phyloP scores from a whole-genome alignment of 1,140 invertebrate species.

The Ips nitidus region DNA sequence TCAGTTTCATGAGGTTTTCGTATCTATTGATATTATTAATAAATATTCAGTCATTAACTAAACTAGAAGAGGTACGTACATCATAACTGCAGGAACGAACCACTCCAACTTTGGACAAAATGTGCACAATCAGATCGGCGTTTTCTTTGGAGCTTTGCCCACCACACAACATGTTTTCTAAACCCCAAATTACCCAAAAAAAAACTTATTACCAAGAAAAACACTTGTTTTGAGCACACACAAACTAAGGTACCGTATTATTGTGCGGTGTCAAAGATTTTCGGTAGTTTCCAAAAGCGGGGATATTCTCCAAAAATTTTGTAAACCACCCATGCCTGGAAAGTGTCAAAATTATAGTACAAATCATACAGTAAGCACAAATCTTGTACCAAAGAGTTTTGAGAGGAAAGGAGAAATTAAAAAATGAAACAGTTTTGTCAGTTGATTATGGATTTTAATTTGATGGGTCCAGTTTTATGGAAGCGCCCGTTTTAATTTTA shows the following conservation, averaged over 20 bases:
- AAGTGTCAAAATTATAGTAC: not conserved
- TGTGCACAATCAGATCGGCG: slow-evolving; percentile 21
- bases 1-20: too few relatives aligned
- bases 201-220: not conserved
- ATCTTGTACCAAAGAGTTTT: too few relatives aligned
- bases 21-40: too few relatives aligned
- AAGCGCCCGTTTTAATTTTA: slow-evolving; percentile 15
- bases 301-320: too few relatives aligned
- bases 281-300: too few relatives aligned
- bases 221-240: not conserved
- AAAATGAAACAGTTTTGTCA: too few relatives aligned
- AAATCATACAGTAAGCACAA: not conserved
- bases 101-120: slow-evolving; percentile 24
- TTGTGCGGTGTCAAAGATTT: too few relatives aligned
- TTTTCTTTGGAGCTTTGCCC: slow-evolving; percentile 19
- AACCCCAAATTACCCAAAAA: not conserved
- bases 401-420: too few relatives aligned
- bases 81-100: slow-evolving; percentile 24
- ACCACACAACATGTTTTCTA: slow-evolving; percentile 27
- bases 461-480: not conserved
- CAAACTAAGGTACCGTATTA: too few relatives aligned
- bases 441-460: too few relatives aligned
- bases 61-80: not conserved
- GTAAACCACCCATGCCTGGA: not conserved
- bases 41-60: too few relatives aligned